phyloP scores from a whole-genome alignment of 1,140 invertebrate genomes.

The Papilio aristodemus region DNA sequence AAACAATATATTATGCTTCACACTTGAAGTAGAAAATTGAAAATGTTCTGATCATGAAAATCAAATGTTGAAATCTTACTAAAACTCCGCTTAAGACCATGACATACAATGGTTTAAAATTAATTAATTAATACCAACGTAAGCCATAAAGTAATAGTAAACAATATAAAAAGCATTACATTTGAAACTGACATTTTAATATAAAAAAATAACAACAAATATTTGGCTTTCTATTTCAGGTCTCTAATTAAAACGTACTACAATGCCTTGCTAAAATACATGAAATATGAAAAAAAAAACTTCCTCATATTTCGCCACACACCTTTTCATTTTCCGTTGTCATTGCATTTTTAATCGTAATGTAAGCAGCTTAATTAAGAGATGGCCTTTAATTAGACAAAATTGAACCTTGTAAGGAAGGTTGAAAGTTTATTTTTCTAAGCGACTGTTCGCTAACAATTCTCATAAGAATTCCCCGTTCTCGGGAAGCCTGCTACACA shows the following conservation, averaged over 20 bases:
- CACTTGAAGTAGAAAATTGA: too few species aligned
- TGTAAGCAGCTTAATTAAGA: conserved; percentile 21
- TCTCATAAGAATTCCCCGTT: conserved; percentile 9
- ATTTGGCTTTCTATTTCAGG: conserved; percentile 6
- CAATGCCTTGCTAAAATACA: neutral
- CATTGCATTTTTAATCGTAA: conserved; percentile 20
- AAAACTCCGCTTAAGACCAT: too few species aligned
- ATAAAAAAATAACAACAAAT: neutral
- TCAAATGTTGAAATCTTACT: too few species aligned
- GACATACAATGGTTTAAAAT: too few species aligned
- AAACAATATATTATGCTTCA: too few species aligned
- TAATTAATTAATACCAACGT: neutral
- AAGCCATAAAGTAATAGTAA: neutral
- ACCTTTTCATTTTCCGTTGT: conserved; percentile 17
- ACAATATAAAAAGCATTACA: neutral
- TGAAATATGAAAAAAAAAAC: neutral
- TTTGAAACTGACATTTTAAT: conserved; percentile 4
- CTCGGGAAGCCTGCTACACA: conserved; percentile 9
- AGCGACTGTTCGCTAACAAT: conserved; percentile 5
- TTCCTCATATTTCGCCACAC: conserved; percentile 9
- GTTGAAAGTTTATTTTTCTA: conserved; percentile 9
- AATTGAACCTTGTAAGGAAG: conserved; percentile 3
- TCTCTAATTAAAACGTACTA: conserved; percentile 3
- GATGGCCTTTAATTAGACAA: neutral
- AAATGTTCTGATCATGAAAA: too few species aligned